Evolutionary conservation across 2,888 invertebrate species (phyloP).

Genomic region (Chrysomela aeneicollis): DNA sequence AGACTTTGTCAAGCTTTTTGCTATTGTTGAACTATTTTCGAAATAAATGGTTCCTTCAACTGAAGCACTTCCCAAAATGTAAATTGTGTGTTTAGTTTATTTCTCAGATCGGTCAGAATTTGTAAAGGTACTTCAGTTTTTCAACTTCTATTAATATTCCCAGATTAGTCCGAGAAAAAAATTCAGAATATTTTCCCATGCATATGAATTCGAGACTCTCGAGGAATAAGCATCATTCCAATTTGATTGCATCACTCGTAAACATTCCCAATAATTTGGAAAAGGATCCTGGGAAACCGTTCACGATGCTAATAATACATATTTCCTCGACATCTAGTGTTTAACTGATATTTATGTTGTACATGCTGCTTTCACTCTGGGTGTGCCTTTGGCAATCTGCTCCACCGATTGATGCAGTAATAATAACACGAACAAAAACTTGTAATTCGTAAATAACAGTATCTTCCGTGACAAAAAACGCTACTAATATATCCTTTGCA

Average conservation of each 20-base stretch:
- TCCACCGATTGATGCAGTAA: conserved; percentile 12
- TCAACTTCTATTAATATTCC: too few species aligned
- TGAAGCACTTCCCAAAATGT: too few species aligned
- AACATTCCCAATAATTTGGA: background rate
- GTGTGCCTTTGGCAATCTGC: background rate
- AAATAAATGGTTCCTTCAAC: too few species aligned
- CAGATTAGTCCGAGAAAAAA: too few species aligned
- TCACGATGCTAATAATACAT: background rate
- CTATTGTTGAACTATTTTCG: too few species aligned
- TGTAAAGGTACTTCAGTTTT: too few species aligned
- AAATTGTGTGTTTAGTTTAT: too few species aligned
- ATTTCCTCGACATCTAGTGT: background rate
- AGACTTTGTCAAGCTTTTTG: too few species aligned
- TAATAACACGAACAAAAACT: conserved; percentile 14
- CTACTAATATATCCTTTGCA: conserved; percentile 55
- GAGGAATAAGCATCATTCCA: background rate
- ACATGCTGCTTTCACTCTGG: background rate
- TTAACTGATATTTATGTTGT: background rate
- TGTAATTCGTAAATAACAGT: conserved; percentile 19
- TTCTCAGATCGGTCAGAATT: too few species aligned
- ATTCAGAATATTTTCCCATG: too few species aligned
- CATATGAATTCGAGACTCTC: too few species aligned
- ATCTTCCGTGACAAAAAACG: conserved; percentile 51
- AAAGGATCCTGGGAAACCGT: background rate
- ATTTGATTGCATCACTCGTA: background rate